phyloP scores from a whole-genome alignment of 2,113 vertebrate genomes.

The Heptranchias perlo region DNA sequence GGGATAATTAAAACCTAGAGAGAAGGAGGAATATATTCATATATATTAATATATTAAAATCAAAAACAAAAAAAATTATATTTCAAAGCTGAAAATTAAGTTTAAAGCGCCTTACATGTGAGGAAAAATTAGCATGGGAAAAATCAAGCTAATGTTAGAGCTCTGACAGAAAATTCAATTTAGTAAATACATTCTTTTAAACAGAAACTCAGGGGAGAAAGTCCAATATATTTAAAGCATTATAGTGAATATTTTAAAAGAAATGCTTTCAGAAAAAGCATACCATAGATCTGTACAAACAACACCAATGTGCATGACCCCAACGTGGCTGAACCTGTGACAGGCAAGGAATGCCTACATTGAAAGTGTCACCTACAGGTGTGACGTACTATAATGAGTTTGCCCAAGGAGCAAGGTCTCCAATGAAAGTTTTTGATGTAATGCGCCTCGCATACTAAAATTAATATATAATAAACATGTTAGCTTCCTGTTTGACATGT shows the following conservation, averaged over 20 bases:
- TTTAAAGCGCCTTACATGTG: not conserved
- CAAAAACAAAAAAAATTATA: not conserved
- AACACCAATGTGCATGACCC: not conserved
- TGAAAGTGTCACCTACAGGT: not conserved
- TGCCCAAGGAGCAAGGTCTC: not conserved
- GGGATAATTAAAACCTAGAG: not conserved
- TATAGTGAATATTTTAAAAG: not conserved
- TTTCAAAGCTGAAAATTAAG: not conserved
- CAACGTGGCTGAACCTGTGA: not conserved
- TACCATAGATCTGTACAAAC: not conserved
- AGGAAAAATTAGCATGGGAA: not conserved
- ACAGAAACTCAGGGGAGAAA: not conserved
- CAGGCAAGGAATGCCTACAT: not conserved
- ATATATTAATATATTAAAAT: too few species aligned
- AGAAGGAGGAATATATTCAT: not conserved
- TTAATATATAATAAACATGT: not conserved
- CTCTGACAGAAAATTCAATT: not conserved
- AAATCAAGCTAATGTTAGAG: not conserved
- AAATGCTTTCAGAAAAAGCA: not conserved
- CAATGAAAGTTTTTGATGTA: not conserved
- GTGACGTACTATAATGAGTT: not conserved
- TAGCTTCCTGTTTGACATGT: not conserved
- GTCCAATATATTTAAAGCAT: not conserved
- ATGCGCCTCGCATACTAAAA: not conserved
- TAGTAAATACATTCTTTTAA: not conserved